These are phyloP conservation scores for Thalassoma bifasciatum DNA, from an alignment of 2,113 vertebrate genomes.

Conservation along the genomic window DNA sequence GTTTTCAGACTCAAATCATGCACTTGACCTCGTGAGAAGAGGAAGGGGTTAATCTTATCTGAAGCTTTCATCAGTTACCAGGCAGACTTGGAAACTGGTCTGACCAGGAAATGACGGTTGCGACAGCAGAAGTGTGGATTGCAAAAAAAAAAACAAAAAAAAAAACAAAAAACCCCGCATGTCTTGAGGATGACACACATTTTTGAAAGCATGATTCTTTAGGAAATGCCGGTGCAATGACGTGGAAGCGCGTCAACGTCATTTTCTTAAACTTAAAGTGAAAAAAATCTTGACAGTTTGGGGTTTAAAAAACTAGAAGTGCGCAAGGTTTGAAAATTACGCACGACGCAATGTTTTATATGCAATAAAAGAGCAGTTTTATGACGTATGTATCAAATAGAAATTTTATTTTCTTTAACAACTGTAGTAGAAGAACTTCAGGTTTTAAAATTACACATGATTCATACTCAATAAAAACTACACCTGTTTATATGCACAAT, in stretches of 20 bases:
- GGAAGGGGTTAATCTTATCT: not conserved
- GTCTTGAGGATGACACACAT: not conserved
- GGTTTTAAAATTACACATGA: too few species aligned
- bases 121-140: not conserved
- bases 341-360: not conserved
- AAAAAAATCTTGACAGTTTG: not conserved
- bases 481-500: too few species aligned
- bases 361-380: too few species aligned
- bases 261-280: not conserved
- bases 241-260: not conserved
- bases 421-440: too few species aligned
- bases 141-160: too few species aligned
- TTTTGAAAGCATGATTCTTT: not conserved
- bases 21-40: not conserved
- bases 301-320: not conserved
- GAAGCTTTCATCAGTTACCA: not conserved
- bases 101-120: slow-evolving; percentile 22
- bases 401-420: too few species aligned
- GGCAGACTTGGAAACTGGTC: slow-evolving; percentile 32
- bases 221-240: not conserved
- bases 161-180: too few species aligned
- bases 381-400: too few species aligned
- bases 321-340: not conserved
- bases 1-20: not conserved
- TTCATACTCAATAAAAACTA: too few species aligned